Percentiles rank a stretch among this genome's conserved stretches.
Conservation (phyloP, 2,113 vertebrate species). For the Cochlearius cochlearius region DNA sequence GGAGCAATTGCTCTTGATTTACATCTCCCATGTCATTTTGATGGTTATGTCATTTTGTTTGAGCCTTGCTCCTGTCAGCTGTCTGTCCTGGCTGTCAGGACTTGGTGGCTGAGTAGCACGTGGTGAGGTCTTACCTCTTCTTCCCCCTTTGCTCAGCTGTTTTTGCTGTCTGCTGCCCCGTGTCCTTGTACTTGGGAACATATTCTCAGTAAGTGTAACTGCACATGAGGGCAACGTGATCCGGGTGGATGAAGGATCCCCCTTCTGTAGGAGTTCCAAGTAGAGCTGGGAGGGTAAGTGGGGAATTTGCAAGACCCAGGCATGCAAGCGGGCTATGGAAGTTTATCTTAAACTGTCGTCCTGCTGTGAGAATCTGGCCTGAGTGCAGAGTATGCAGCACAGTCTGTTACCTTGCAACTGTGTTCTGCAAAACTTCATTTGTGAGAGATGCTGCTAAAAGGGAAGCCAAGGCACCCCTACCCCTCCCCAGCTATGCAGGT, state of each 20-base stretch:
- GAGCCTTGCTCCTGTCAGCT: conserved; percentile 55
- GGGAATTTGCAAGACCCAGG: not conserved
- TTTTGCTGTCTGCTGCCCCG: conserved; percentile 40
- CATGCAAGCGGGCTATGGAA: not conserved
- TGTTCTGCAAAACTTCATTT: not conserved
- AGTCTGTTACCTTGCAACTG: not conserved
- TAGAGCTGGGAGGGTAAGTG: not conserved
- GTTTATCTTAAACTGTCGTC: not conserved
- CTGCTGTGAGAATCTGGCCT: not conserved
- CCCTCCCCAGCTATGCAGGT: not conserved
- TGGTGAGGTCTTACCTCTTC: conserved; percentile 53
- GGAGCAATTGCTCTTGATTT: conserved; percentile 69
- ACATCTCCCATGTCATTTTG: conserved; percentile 54
- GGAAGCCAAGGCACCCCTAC: not conserved
- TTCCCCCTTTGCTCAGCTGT: conserved; percentile 59
- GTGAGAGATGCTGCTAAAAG: not conserved
- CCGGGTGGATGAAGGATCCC: not conserved
- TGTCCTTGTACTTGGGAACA: conserved; percentile 38
- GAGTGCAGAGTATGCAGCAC: not conserved
- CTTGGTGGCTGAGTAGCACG: conserved; percentile 47
- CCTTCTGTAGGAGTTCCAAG: not conserved
- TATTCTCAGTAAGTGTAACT: conserved; percentile 5
- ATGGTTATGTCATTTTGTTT: conserved; percentile 67
- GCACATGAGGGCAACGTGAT: not conserved
- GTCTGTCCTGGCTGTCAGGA: conserved; percentile 58